Percentiles rank a stretch among this genome's conserved stretches.
These are phyloP conservation scores for Parasteatoda lunata DNA, from an alignment of 2,888 invertebrate species.

Conservation along the genomic window DNA sequence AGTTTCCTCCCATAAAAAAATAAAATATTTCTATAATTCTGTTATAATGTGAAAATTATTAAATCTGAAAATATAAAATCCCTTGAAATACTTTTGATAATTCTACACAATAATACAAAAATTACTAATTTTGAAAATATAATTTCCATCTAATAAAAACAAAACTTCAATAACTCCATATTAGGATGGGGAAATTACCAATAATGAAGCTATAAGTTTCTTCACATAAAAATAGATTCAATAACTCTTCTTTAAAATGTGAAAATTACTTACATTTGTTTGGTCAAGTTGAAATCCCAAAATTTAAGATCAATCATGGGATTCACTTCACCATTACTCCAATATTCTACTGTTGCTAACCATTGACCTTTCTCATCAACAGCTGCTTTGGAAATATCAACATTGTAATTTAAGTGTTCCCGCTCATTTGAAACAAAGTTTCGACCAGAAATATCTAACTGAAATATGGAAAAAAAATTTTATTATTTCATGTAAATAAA, in stretches of 20 bases:
- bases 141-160: too few species aligned
- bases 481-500: not conserved
- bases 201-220: too few species aligned
- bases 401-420: conserved; percentile 78
- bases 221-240: too few species aligned
- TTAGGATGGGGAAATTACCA: too few species aligned
- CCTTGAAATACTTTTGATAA: too few species aligned
- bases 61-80: too few species aligned
- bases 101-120: too few species aligned
- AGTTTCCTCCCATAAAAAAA: too few species aligned
- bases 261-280: conserved; percentile 78
- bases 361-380: conserved; percentile 81
- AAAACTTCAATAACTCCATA: too few species aligned
- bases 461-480: not conserved
- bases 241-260: not conserved
- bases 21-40: too few species aligned
- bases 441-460: conserved; percentile 81
- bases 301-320: conserved; percentile 84
- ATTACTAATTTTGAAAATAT: too few species aligned
- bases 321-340: conserved; percentile 78
- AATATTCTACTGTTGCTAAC: conserved; percentile 80
- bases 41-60: too few species aligned
- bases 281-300: conserved; percentile 80
- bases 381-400: conserved; percentile 81
- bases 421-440: conserved; percentile 82